A percentile compares a stretch with the other conserved stretches of the same genome.
Evolutionary conservation across 2,113 vertebrate species (phyloP).

Genomic region (Indicator maculatus): DNA sequence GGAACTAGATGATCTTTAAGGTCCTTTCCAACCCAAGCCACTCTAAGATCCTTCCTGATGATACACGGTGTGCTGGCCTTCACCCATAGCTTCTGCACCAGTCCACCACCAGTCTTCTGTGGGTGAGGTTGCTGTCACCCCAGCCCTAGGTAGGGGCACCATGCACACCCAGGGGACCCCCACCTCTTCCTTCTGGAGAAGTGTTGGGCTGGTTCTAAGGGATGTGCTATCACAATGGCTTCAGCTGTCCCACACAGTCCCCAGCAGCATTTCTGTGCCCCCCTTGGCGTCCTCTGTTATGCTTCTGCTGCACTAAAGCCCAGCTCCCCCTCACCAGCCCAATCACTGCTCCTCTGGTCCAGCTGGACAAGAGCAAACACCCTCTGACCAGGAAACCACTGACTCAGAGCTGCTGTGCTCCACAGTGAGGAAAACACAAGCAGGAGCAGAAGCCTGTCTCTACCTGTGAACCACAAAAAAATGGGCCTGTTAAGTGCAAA

Average conservation of each 20-base stretch:
- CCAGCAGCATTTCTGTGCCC: neutral
- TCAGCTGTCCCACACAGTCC: neutral
- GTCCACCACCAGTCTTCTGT: neutral
- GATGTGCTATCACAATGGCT: accelerated
- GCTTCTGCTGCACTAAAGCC: neutral
- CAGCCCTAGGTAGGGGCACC: neutral
- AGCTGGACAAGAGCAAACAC: neutral
- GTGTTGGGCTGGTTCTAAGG: neutral
- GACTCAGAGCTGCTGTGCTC: neutral
- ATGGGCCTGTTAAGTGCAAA: neutral
- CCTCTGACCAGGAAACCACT: neutral
- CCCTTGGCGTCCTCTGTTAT: neutral
- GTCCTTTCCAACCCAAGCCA: no score
- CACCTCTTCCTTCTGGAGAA: accelerated
- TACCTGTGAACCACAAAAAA: neutral
- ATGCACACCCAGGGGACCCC: neutral
- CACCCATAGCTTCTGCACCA: neutral
- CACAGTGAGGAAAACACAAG: neutral
- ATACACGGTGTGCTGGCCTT: neutral
- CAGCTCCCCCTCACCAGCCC: neutral
- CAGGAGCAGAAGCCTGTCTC: neutral
- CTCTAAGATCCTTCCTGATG: neutral
- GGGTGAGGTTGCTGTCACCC: neutral
- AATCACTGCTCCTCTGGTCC: neutral
- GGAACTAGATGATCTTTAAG: no score